Evolutionary conservation across 2,888 invertebrate species (phyloP).

Genomic region (Drosophila rellima): DNA sequence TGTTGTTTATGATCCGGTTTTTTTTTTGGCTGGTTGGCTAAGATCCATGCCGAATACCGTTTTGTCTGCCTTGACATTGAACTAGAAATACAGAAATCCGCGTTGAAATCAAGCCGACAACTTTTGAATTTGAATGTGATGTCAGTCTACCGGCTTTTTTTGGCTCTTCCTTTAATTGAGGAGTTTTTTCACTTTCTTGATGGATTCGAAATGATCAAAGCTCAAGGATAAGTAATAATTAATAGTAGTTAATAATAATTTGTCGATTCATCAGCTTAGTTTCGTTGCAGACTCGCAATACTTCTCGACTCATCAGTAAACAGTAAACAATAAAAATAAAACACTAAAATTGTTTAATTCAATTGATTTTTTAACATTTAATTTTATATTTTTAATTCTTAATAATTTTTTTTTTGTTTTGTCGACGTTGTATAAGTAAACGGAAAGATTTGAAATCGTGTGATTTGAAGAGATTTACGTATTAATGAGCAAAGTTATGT

Average conservation of each 20-base stretch:
- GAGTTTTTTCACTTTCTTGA: too few species aligned
- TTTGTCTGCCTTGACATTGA: conserved; percentile 29
- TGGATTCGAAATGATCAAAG: neutral
- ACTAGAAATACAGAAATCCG: conserved; percentile 1
- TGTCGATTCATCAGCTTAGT: neutral
- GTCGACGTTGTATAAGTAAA: neutral
- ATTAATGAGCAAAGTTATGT: conserved; percentile 11
- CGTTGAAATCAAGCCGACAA: neutral
- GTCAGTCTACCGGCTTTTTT: neutral
- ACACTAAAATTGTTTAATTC: too few species aligned
- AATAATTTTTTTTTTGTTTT: neutral
- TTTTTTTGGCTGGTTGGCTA: neutral
- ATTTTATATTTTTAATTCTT: neutral
- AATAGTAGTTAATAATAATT: neutral
- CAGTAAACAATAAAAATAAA: too few species aligned
- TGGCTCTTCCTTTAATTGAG: neutral
- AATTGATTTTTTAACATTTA: too few species aligned
- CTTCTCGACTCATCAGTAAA: too few species aligned
- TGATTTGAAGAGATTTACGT: conserved; percentile 18
- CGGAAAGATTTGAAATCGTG: neutral
- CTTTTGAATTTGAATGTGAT: neutral
- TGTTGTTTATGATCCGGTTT: conserved; percentile 17
- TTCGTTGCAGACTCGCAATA: too few species aligned
- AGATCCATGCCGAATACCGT: conserved; percentile 12
- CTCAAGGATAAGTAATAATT: neutral